Evolutionary conservation across 1,140 invertebrate species (phyloP), one percentile per base, ranked within the genome.

Genomic region (Brachionus calyciflorus): DNA sequence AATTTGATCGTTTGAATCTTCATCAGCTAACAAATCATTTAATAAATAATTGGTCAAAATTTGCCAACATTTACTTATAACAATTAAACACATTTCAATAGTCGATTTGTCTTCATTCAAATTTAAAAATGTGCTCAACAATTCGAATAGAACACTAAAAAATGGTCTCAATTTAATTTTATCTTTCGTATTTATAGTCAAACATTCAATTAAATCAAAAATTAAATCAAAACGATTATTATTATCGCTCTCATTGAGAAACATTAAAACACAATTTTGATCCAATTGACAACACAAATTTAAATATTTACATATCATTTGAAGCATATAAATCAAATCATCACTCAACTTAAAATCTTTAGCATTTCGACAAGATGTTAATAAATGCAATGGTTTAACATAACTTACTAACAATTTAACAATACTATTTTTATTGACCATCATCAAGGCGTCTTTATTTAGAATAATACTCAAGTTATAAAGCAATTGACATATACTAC

Each of bases 201-300:
- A 65, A 37, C 60, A 65, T 65, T 65, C 60, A 17, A 65, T 65
- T n/a, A 65, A 4, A 46, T 65, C 60, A 65, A 44, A 65, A n/a
- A 65, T 24, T 24, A 65, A 10, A 65, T 65, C 44, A 21, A 60
- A 60, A 10, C 55, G 30, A 37, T 60, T 60, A 33, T 60, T 60
- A 60, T 65, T 37, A 4, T 65, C 19, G 24, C 44, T 65, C 5
- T 44, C 33, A 65, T 65, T 65, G 12, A 65, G 44, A 24, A 65
- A 65, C 60, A 65, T 65, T 41, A 65, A 19, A 28, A 65, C 44
- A 44, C 60, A 65, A 65, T 21, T 65, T 44, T 65, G 60, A 7
- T 65, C 60, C 19, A 65, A 14, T 65, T 65, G 60, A 44, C 60
- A 65, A 17, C 60, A 65, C 44, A 65, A 65, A 44, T 65, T 65